Evolutionary conservation across 2,113 vertebrate genomes (phyloP).

Genomic region (Bucco capensis): DNA sequence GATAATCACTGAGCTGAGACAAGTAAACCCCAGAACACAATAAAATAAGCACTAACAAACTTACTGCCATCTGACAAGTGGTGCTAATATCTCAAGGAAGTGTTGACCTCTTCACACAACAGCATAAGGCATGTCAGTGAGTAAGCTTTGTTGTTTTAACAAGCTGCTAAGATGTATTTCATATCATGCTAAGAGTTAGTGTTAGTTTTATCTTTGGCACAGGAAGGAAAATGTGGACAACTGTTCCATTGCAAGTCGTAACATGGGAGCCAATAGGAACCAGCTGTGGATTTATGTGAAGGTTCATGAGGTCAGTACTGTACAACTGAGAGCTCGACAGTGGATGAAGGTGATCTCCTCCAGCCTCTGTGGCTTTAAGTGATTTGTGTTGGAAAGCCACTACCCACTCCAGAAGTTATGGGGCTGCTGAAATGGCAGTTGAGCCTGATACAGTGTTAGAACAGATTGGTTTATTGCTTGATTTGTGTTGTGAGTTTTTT

Average conservation of each 20-base stretch:
- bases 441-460: not conserved
- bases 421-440: not conserved
- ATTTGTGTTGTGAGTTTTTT: not conserved
- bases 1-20: not conserved
- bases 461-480: not conserved
- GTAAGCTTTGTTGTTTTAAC: not conserved
- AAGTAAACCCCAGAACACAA: not conserved
- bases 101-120: not conserved
- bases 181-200: not conserved
- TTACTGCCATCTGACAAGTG: not conserved
- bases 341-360: not conserved
- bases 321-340: not conserved
- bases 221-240: not conserved
- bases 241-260: not conserved
- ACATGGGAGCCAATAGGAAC: not conserved
- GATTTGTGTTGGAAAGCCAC: not conserved
- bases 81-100: not conserved
- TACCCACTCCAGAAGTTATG: rapidly evolving
- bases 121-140: not conserved
- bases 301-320: not conserved
- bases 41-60: not conserved
- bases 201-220: not conserved
- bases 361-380: not conserved
- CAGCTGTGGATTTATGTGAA: not conserved
- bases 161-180: not conserved